Percentiles rank a stretch among this genome's conserved stretches.
phyloP scores from a whole-genome alignment of 2,113 vertebrate genomes.

The Chlorocebus sabaeus region DNA sequence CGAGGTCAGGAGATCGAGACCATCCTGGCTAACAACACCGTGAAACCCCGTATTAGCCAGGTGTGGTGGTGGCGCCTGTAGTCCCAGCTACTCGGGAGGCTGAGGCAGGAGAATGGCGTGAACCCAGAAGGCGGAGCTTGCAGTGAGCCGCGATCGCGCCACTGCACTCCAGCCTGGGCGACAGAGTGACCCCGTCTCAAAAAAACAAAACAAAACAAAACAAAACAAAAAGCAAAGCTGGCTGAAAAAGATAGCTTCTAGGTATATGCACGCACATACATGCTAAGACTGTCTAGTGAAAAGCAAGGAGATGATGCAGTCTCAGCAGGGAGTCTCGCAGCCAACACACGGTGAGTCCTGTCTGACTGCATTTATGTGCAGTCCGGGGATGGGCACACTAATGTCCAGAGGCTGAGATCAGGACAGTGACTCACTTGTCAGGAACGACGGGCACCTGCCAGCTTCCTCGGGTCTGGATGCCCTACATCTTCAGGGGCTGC shows the following conservation, averaged over 20 bases:
- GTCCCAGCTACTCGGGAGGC: too few species aligned
- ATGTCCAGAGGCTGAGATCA: neutral
- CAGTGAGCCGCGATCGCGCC: too few species aligned
- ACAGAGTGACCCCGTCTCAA: too few species aligned
- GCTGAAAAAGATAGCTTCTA: neutral
- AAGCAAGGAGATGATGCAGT: neutral
- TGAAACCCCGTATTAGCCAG: too few species aligned
- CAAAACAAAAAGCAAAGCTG: neutral
- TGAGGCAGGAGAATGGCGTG: too few species aligned
- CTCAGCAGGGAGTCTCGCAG: neutral
- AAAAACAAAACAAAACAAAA: too few species aligned
- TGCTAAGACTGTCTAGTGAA: neutral
- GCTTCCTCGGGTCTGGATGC: neutral
- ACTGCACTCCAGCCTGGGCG: too few species aligned
- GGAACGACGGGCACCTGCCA: neutral
- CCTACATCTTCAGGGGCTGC: accelerated
- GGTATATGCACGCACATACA: too few species aligned
- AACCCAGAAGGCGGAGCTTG: too few species aligned
- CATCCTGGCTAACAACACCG: too few species aligned
- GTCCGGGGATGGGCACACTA: too few species aligned
- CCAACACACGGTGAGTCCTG: neutral
- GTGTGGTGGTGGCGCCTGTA: accelerated
- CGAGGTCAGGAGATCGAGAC: too few species aligned
- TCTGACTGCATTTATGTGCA: neutral
- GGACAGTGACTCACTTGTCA: neutral